Conservation (phyloP, 2,888 invertebrate species). For the Dicyrtomina minuta region DNA sequence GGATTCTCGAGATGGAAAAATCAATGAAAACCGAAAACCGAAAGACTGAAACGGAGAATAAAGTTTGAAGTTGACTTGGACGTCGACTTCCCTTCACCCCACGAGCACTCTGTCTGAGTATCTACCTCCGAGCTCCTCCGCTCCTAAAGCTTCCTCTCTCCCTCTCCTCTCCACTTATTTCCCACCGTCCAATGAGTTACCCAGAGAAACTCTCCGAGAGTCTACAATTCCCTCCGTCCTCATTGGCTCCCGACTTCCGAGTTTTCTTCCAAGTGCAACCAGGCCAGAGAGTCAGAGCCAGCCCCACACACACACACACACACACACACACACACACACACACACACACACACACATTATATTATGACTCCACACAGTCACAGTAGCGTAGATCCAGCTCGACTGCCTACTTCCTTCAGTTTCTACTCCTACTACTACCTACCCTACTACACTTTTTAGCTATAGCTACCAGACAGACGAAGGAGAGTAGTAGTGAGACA, state of each 20-base stretch:
- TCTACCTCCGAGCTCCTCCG: neutral
- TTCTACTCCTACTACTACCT: too few relatives aligned
- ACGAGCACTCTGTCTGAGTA: neutral
- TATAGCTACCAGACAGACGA: too few relatives aligned
- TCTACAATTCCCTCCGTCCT: slow-evolving; percentile 35
- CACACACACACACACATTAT: neutral
- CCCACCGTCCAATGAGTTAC: slow-evolving; percentile 27
- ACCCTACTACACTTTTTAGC: too few relatives aligned
- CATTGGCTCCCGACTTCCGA: slow-evolving; percentile 32
- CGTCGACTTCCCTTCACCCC: slow-evolving; percentile 25
- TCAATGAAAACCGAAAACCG: too few relatives aligned
- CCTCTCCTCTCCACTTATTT: too few relatives aligned
- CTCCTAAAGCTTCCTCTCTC: neutral
- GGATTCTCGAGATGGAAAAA: slow-evolving; percentile 47
- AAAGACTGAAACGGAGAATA: slow-evolving; percentile 30
- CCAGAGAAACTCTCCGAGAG: too few relatives aligned
- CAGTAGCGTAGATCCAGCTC: too few relatives aligned
- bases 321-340: too few relatives aligned
- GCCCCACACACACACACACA: too few relatives aligned
- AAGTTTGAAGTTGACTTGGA: slow-evolving; percentile 21
- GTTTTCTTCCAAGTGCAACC: slow-evolving; percentile 24
- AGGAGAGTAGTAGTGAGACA: too few relatives aligned
- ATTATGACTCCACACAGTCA: too few relatives aligned
- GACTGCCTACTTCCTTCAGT: too few relatives aligned
- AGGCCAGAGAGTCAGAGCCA: neutral